Percentiles rank a stretch among this genome's conserved stretches.
Evolutionary conservation across 2,113 vertebrate genomes (phyloP).

Genomic region (Gadus chalcogrammus): DNA sequence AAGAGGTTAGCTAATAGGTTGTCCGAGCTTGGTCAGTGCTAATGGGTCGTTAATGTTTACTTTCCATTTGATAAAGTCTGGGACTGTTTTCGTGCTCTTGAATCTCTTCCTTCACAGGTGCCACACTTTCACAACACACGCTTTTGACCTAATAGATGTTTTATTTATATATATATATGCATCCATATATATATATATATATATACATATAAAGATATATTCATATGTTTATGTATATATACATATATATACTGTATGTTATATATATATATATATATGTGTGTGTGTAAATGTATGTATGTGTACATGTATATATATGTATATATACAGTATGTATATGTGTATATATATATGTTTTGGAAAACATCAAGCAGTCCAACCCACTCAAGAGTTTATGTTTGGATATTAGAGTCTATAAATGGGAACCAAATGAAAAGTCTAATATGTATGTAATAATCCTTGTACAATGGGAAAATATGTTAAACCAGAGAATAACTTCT

Average conservation of each 20-base stretch:
- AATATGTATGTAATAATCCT: constrained; percentile 52
- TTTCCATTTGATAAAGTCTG: not conserved
- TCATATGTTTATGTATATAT: not conserved
- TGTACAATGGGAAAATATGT: constrained; percentile 58
- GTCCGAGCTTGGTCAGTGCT: not conserved
- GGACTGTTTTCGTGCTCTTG: not conserved
- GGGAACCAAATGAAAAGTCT: constrained; percentile 48
- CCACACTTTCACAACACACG: too few species aligned
- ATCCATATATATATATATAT: not conserved
- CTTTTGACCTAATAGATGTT: too few species aligned
- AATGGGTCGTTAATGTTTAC: not conserved
- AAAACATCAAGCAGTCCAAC: constrained; percentile 8
- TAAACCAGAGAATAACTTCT: constrained; percentile 59
- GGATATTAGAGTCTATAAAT: constrained; percentile 30
- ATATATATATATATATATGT: not conserved
- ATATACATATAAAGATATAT: not conserved
- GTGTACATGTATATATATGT: constrained; percentile 18
- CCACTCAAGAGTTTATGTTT: constrained; percentile 24
- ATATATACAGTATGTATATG: not conserved
- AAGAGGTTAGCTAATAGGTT: not conserved
- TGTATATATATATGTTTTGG: constrained; percentile 22
- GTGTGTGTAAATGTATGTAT: constrained; percentile 22
- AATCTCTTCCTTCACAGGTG: too few species aligned
- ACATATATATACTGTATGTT: not conserved
- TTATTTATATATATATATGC: not conserved